A percentile compares a stretch with the other conserved stretches of the same genome.
phyloP scores from a whole-genome alignment of 2,888 invertebrate species.

The Cephus spinipes region DNA sequence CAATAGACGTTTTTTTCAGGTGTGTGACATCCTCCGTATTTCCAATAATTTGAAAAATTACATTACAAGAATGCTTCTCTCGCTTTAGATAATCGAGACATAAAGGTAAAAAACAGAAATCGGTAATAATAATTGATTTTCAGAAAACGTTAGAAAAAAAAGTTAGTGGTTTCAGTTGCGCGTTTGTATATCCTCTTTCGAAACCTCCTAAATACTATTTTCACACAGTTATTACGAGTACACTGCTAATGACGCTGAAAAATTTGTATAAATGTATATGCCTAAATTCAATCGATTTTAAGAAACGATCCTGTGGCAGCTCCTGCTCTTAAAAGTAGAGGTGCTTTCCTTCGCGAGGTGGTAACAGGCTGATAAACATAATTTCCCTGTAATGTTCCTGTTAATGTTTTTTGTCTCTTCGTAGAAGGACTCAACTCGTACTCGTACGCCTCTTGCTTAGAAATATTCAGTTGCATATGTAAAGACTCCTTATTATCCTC shows the following conservation, averaged over 20 bases:
- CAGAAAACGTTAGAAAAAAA: background rate
- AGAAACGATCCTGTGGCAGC: constrained; percentile 51
- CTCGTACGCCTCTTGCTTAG: constrained; percentile 50
- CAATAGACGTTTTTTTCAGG: background rate
- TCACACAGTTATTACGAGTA: background rate
- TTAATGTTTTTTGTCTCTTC: constrained; percentile 59
- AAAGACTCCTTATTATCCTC: constrained; percentile 75
- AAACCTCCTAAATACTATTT: background rate
- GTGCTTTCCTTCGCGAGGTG: constrained; percentile 60
- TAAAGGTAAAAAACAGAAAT: background rate
- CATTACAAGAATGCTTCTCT: background rate
- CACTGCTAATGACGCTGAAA: constrained; percentile 4
- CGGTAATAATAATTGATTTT: background rate
- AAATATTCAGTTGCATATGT: constrained; percentile 69
- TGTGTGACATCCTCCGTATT: background rate
- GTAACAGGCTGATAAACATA: constrained; percentile 61
- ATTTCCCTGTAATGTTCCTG: constrained; percentile 57
- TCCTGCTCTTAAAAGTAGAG: constrained; percentile 53
- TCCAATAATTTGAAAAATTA: background rate
- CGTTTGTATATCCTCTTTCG: background rate
- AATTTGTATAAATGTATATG: constrained; percentile 8
- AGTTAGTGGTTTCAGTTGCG: background rate
- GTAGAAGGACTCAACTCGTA: constrained; percentile 54
- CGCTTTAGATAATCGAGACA: background rate
- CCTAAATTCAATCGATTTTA: constrained; percentile 53